Evolutionary conservation across 2,888 invertebrate genomes (phyloP).

Genomic region (Boloria euphrosyne): DNA sequence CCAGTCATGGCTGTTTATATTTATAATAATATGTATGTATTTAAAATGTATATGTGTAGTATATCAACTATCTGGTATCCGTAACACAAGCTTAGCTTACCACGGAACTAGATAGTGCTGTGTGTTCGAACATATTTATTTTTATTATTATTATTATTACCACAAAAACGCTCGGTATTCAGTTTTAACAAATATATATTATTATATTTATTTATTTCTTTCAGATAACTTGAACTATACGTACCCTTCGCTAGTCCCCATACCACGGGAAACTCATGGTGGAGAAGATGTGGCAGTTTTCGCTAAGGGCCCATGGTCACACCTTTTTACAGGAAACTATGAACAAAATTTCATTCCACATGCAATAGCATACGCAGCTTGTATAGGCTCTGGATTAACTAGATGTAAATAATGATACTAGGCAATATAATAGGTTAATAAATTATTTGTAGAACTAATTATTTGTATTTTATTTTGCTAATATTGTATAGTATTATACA

Average conservation of each 20-base stretch:
- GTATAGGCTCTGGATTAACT: constrained; percentile 84
- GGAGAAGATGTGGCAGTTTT: constrained; percentile 91
- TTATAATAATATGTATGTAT: too few species aligned
- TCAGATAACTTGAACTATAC: constrained; percentile 71
- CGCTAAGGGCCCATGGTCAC: constrained; percentile 90
- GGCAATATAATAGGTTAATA: constrained; percentile 5
- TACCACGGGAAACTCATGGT: constrained; percentile 86
- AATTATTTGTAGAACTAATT: constrained; percentile 11
- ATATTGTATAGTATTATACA: too few species aligned
- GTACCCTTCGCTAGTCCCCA: constrained; percentile 85
- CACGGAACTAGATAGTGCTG: too few species aligned
- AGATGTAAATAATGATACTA: constrained; percentile 57
- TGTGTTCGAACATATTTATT: too few species aligned
- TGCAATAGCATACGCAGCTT: constrained; percentile 87
- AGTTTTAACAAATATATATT: too few species aligned
- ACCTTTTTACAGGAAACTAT: constrained; percentile 89
- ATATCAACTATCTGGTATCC: too few species aligned
- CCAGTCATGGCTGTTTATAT: too few species aligned
- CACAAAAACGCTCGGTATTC: too few species aligned
- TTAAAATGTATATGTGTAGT: too few species aligned
- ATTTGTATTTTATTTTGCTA: background rate
- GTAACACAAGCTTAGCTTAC: too few species aligned
- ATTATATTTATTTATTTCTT: too few species aligned
- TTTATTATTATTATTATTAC: too few species aligned
- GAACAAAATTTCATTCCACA: constrained; percentile 91